These are phyloP conservation scores for Hemibagrus wyckioides DNA, from an alignment of 2,113 vertebrate genomes.

Conservation along the genomic window DNA sequence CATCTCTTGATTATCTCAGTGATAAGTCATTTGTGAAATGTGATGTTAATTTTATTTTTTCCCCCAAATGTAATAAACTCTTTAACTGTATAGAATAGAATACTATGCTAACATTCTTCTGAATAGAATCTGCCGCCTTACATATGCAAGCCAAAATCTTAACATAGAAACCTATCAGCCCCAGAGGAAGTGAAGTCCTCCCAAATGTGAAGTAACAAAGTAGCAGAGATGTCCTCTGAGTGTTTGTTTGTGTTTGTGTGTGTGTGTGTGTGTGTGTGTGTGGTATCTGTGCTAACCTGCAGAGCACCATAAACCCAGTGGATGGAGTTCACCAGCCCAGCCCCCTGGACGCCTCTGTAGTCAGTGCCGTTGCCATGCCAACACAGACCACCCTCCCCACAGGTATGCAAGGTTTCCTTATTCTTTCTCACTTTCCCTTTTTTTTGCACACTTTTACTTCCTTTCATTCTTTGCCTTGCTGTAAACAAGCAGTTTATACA, in stretches of 20 bases:
- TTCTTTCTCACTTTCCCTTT: not conserved
- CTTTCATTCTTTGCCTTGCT: not conserved
- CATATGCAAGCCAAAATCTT: not conserved
- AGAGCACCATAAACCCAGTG: slow-evolving; percentile 99
- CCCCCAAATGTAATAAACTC: not conserved
- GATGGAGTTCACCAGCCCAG: slow-evolving; percentile 92
- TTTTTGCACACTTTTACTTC: not conserved
- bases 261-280: slow-evolving; percentile 39
- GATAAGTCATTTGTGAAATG: not conserved
- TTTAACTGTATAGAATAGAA: not conserved
- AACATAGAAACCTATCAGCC: not conserved
- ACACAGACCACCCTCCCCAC: slow-evolving; percentile 89
- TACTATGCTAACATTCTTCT: not conserved
- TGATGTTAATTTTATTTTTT: not conserved
- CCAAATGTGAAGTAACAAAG: not conserved
- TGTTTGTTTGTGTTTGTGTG: slow-evolving; percentile 37
- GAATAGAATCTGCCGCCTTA: not conserved
- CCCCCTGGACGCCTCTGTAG: slow-evolving; percentile 82
- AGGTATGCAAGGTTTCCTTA: slow-evolving; percentile 70
- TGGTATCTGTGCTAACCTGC: slow-evolving; percentile 43
- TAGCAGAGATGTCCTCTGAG: not conserved
- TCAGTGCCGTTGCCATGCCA: slow-evolving; percentile 91
- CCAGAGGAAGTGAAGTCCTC: not conserved
- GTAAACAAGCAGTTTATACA: not conserved
- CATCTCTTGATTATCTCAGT: slow-evolving; percentile 4